phyloP scores from a whole-genome alignment of 2,888 invertebrate genomes.

The Aethes cnicana region DNA sequence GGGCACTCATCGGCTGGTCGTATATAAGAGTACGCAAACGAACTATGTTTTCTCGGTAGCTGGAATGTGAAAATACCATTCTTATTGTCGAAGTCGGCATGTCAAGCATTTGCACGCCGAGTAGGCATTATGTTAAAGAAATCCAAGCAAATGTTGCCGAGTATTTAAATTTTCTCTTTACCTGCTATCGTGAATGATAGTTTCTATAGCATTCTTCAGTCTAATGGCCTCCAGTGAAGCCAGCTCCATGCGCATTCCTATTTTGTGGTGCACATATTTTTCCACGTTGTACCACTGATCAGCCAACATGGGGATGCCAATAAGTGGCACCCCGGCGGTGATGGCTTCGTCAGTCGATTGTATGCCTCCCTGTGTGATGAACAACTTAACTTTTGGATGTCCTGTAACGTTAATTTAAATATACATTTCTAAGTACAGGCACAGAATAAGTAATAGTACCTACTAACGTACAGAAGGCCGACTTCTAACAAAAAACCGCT shows the following conservation, averaged over 20 bases:
- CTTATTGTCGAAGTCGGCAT: too few species aligned
- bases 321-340: slow-evolving; percentile 56
- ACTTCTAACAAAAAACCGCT: too few species aligned
- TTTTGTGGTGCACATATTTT: slow-evolving; percentile 36
- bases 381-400: slow-evolving; percentile 63
- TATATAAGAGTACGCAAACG: neutral
- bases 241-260: slow-evolving; percentile 34
- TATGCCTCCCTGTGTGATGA: slow-evolving; percentile 63
- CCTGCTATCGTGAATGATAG: slow-evolving; percentile 41
- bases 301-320: slow-evolving; percentile 61
- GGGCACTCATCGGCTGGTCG: slow-evolving; percentile 18
- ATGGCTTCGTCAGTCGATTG: slow-evolving; percentile 64
- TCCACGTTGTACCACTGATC: slow-evolving; percentile 64
- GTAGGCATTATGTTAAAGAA: too few species aligned
- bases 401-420: slow-evolving; percentile 40
- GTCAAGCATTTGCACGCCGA: too few species aligned
- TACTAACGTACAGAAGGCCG: too few species aligned
- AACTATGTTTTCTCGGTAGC: slow-evolving; percentile 35
- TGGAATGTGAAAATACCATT: slow-evolving; percentile 36
- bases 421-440: neutral
- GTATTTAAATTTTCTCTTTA: slow-evolving; percentile 27
- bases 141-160: too few species aligned
- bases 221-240: slow-evolving; percentile 34
- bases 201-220: slow-evolving; percentile 41
- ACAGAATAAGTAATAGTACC: neutral